A percentile compares a stretch with the other conserved stretches of the same genome.
phyloP scores from a whole-genome alignment of 2,888 invertebrate genomes.

The Sminthurinus aureus region DNA sequence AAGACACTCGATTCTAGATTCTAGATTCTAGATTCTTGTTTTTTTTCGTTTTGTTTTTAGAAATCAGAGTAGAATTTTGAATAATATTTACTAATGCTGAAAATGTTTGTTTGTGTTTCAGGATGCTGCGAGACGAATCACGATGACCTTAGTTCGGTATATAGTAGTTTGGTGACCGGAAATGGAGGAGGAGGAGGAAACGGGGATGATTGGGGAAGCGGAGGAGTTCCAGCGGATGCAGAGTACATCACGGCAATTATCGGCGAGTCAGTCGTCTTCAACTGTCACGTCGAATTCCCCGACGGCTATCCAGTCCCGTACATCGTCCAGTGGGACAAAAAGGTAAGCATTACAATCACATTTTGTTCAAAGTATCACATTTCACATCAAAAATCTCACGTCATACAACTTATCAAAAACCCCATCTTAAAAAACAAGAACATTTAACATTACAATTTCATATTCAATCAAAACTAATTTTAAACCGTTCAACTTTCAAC shows the following conservation, averaged over 20 bases:
- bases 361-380: background rate
- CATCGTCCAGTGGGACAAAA: slow-evolving; percentile 99
- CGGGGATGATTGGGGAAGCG: slow-evolving; percentile 58
- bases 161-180: slow-evolving; percentile 57
- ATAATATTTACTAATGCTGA: too few species aligned
- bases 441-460: too few species aligned
- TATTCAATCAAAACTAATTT: too few species aligned
- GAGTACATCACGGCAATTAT: slow-evolving; percentile 96
- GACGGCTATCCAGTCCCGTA: slow-evolving; percentile 95
- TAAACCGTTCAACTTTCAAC: background rate
- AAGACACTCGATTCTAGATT: too few species aligned
- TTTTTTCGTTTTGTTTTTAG: too few species aligned
- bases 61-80: too few species aligned
- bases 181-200: slow-evolving; percentile 53
- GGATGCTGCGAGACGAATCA: slow-evolving; percentile 59
- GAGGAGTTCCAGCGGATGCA: slow-evolving; percentile 70
- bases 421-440: too few species aligned
- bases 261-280: slow-evolving; percentile 96
- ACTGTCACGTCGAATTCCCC: slow-evolving; percentile 97
- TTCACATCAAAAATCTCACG: background rate
- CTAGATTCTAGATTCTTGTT: too few species aligned
- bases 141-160: slow-evolving; percentile 58
- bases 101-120: slow-evolving; percentile 21
- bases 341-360: slow-evolving; percentile 73
- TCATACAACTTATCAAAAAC: too few species aligned